Conservation (phyloP, 2,888 invertebrate species). For the Caenorhabditis angaria region DNA sequence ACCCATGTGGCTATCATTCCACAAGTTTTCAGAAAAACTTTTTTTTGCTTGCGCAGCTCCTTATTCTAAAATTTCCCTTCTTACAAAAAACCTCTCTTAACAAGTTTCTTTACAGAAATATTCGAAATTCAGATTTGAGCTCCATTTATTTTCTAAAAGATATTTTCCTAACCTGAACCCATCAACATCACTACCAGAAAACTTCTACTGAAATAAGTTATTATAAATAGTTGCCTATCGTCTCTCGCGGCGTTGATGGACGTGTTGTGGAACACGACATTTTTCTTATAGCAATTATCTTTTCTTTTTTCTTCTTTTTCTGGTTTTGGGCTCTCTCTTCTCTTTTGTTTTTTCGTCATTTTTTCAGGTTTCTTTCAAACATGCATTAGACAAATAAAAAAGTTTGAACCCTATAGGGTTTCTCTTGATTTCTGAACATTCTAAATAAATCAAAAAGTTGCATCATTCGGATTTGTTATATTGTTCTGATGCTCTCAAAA, state of each 20-base stretch:
- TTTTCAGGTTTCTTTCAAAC: background rate
- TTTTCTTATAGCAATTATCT: constrained; percentile 3
- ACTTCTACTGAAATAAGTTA: constrained; percentile 1
- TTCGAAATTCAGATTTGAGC: too few species aligned
- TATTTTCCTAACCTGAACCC: too few species aligned
- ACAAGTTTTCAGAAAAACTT: too few species aligned
- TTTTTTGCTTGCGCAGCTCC: too few species aligned
- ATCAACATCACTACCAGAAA: too few species aligned
- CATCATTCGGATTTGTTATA: background rate
- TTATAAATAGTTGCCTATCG: constrained; percentile 1
- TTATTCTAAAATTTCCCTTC: too few species aligned
- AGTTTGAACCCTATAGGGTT: background rate
- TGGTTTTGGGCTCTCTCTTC: background rate
- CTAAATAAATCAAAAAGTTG: background rate
- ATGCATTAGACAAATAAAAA: background rate
- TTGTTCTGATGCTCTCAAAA: too few species aligned
- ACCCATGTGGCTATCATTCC: too few species aligned
- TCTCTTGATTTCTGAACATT: background rate
- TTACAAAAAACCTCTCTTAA: too few species aligned
- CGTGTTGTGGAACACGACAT: constrained; percentile 10
- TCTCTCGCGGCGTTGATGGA: constrained; percentile 4
- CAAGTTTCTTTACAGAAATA: too few species aligned
- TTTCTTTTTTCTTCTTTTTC: too few species aligned
- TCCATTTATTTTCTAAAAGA: too few species aligned
- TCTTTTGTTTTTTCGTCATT: background rate